These are phyloP conservation scores for Galeopsomyia nigrocyanea DNA, from an alignment of 2,888 invertebrate species.

Conservation along the genomic window DNA sequence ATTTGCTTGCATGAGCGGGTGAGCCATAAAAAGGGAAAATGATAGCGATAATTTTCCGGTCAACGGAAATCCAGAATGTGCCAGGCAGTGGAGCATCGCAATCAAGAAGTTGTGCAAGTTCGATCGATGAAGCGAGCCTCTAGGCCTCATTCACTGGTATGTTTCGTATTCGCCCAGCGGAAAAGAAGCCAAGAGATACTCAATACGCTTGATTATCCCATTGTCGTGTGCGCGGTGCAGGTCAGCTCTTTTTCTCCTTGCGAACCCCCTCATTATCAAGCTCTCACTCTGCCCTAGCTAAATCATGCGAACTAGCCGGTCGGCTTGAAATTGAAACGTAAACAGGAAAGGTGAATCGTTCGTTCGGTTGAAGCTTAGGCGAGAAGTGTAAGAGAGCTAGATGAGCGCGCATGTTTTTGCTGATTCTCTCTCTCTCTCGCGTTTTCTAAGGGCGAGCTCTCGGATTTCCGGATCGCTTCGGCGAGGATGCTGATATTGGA, in stretches of 20 bases:
- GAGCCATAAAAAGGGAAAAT: no score
- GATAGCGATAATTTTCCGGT: constrained; percentile 32
- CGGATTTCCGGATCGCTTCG: no score
- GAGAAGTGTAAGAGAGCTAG: no score
- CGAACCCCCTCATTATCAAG: constrained; percentile 15
- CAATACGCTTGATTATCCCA: constrained; percentile 25
- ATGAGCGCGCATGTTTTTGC: no score
- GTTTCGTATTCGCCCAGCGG: not conserved
- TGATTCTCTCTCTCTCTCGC: no score
- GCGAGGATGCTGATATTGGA: no score
- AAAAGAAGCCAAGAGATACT: constrained; percentile 10
- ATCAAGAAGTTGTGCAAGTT: constrained; percentile 2
- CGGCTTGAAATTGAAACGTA: constrained; percentile 62
- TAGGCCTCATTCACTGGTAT: no score
- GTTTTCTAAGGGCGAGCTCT: no score
- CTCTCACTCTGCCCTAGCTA: constrained; percentile 49
- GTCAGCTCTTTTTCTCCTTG: constrained; percentile 4
- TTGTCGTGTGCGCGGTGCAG: not conserved
- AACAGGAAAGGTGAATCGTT: constrained; percentile 52
- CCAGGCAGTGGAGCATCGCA: not conserved
- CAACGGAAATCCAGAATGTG: not conserved
- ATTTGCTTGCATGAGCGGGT: no score
- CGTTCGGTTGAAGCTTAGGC: no score
- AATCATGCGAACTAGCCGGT: constrained; percentile 65
- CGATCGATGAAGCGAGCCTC: constrained; percentile 13